Base-by-base conservation (phyloP, 2,888 invertebrate species). In the Thelaira solivaga region DNA sequence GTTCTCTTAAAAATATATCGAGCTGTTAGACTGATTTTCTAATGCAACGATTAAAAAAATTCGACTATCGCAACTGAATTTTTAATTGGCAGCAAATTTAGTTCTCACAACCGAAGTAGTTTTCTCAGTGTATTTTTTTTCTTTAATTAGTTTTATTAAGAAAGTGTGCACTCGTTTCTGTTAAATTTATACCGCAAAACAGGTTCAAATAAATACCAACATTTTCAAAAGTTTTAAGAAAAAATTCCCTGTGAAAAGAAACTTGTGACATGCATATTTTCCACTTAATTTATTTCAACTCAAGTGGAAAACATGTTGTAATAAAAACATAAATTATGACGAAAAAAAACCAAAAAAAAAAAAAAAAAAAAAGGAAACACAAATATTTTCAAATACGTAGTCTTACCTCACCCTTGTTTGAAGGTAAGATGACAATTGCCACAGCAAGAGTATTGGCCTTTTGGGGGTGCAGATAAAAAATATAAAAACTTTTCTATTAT, bases 221-320 rank as follows among this genome's bases (percentile, higher is more conserved):
- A n/a, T n/a, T n/a, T n/a, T n/a, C n/a, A n/a, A n/a, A n/a, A n/a
- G 16, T 7, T 10, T 59, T 11, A 11, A 1, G 3, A 41, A 41
- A 51, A 34, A 55, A 8, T 43, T 43, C 24, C 34, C 13, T 45
- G 13, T 4, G 1, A 0, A 53, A 51, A 45, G 13, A 61, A 31
- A 24, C 45, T 55, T 73, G 39, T 41, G 68, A 55, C 61, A 64
- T 57, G 62, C 57, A 68, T 67, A 59, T 86, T 86, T 87, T 87
- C 86, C 87, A 87, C 87, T 87, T 87, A 86, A 87, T 87, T 87
- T 86, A 84, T 81, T 84, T 84, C 86, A 82, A 86, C 81, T 86
- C 85, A 84, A 84, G 86, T 86, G 82, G 85, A 82, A 87, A 87
- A 86, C 84, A 83, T 86, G 82, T 82, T 82, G 47, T 62, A 71